phyloP scores from a whole-genome alignment of 2,797 vertebrate genomes.

The Ptychadena robeensis region DNA sequence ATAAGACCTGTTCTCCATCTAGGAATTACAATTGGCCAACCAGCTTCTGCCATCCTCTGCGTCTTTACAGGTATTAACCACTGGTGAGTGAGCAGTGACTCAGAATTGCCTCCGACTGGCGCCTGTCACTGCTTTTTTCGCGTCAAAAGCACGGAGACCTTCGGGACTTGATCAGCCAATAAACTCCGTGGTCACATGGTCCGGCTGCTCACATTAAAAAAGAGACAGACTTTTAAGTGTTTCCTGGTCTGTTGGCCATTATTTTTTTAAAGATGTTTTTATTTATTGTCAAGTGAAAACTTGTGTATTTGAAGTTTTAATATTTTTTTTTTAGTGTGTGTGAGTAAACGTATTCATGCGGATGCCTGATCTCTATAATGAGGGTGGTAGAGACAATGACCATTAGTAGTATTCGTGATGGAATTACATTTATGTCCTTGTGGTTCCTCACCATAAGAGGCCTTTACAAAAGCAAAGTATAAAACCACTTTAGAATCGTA shows the following conservation, averaged over 20 bases:
- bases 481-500: not conserved
- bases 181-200: not conserved
- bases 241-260: slow-evolving; percentile 16
- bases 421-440: not conserved
- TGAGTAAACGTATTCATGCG: not conserved
- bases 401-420: not conserved
- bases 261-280: slow-evolving; percentile 60
- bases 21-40: not conserved
- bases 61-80: slow-evolving; percentile 51
- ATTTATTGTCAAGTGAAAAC: slow-evolving; percentile 65
- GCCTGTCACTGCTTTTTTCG: slow-evolving; percentile 34
- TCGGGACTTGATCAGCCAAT: not conserved
- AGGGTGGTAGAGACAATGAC: slow-evolving; percentile 13
- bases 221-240: not conserved
- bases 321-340: slow-evolving; percentile 28
- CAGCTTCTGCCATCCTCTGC: not conserved
- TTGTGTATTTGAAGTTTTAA: slow-evolving; percentile 43
- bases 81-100: slow-evolving; percentile 18
- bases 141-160: not conserved
- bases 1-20: not conserved
- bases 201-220: slow-evolving; percentile 3
- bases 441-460: not conserved
- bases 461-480: not conserved
- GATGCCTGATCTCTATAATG: slow-evolving; percentile 7
- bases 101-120: not conserved